A percentile compares a stretch with the other conserved stretches of the same genome.
Conservation (phyloP, 2,797 vertebrate genomes). For the Uromys caudimaculatus region DNA sequence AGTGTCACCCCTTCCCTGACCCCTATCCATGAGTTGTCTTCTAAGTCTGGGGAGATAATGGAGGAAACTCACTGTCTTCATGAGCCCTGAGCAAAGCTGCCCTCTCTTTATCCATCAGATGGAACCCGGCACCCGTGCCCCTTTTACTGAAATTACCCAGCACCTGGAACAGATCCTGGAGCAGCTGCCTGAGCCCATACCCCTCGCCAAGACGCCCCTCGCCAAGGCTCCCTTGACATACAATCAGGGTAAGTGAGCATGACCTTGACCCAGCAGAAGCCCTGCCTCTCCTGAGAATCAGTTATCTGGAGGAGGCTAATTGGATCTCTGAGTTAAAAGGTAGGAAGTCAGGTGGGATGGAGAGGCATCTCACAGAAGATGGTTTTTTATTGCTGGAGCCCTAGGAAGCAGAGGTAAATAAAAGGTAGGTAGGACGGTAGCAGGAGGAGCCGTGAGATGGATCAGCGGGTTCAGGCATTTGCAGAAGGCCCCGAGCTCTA, state of each 20-base stretch:
- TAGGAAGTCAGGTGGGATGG: neutral
- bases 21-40: neutral
- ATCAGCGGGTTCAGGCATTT: neutral
- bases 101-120: slow-evolving; percentile 87
- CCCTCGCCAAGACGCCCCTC: slow-evolving; percentile 14
- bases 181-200: slow-evolving; percentile 75
- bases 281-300: slow-evolving; percentile 34
- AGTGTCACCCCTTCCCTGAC: neutral
- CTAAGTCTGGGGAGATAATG: too few species aligned
- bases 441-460: neutral
- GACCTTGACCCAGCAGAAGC: neutral
- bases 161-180: slow-evolving; percentile 91
- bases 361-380: neutral
- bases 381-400: slow-evolving; percentile 39
- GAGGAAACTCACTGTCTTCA: neutral
- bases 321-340: slow-evolving; percentile 44
- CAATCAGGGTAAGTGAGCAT: slow-evolving; percentile 66
- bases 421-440: neutral
- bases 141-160: slow-evolving; percentile 91
- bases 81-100: slow-evolving; percentile 26
- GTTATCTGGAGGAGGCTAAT: neutral
- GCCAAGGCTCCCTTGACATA: slow-evolving; percentile 55
- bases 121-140: slow-evolving; percentile 91
- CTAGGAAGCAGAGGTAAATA: neutral
- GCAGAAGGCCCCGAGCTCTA: neutral